Evolutionary conservation across 2,113 vertebrate genomes (phyloP).

Genomic region (Dasyprocta punctata): DNA sequence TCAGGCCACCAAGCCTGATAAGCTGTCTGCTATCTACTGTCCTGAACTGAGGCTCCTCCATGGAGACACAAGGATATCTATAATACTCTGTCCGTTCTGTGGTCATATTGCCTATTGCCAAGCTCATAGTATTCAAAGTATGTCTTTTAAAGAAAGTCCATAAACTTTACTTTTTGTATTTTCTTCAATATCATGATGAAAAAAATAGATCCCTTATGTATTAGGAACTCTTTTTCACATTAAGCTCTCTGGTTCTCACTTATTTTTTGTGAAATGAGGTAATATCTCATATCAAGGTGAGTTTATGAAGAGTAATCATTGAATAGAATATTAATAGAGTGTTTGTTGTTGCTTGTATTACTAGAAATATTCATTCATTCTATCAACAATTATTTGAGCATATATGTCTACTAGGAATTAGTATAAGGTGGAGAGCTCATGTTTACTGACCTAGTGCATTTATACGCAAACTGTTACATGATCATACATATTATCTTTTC

Average conservation of each 20-base stretch:
- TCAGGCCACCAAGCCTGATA: neutral
- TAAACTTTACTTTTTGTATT: neutral
- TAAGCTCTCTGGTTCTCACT: neutral
- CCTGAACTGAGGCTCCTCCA: neutral
- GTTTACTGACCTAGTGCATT: neutral
- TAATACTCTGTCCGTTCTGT: neutral
- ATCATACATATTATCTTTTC: neutral
- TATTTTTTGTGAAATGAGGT: neutral
- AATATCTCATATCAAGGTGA: neutral
- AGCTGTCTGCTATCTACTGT: neutral
- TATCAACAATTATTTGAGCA: neutral
- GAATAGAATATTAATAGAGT: neutral
- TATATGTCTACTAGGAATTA: no score
- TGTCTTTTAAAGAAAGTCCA: neutral
- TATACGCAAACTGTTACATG: neutral
- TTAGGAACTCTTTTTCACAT: neutral
- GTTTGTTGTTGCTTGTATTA: neutral
- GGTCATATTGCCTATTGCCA: neutral
- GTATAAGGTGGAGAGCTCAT: fast-evolving
- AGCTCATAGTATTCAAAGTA: neutral
- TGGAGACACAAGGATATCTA: fast-evolving
- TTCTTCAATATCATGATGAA: neutral
- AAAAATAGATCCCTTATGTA: neutral
- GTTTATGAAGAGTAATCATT: neutral
- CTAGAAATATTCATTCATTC: neutral